phyloP scores from a whole-genome alignment of 1,140 invertebrate genomes.

The Calosoma granatense region DNA sequence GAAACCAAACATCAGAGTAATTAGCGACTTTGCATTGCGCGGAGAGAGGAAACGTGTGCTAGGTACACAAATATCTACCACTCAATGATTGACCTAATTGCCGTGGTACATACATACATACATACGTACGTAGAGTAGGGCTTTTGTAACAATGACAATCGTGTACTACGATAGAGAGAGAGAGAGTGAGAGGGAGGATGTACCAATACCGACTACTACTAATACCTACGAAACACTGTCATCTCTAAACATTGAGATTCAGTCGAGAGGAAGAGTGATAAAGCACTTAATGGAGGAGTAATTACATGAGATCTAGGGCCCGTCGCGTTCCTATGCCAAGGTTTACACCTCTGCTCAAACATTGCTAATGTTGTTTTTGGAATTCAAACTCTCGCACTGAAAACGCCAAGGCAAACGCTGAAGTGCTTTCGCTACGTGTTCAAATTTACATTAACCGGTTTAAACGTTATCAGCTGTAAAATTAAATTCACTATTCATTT shows the following conservation, averaged over 20 bases:
- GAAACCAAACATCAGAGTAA: no score
- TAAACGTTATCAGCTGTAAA: not conserved
- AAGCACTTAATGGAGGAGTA: not conserved
- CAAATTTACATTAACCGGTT: not conserved
- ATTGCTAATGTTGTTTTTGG: not conserved
- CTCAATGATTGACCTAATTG: no score
- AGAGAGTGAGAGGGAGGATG: no score
- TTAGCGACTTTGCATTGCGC: no score
- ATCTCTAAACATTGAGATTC: not conserved
- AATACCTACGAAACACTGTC: not conserved
- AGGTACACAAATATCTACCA: no score
- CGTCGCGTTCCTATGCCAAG: not conserved
- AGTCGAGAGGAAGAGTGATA: not conserved
- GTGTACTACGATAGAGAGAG: no score
- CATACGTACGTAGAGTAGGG: no score
- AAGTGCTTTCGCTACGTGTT: not conserved
- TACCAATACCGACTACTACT: no score
- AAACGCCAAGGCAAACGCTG: not conserved
- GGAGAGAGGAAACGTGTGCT: no score
- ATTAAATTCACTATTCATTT: not conserved
- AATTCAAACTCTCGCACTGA: not conserved
- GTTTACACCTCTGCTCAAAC: not conserved
- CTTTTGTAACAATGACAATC: no score
- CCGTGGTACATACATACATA: no score
- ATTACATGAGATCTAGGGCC: not conserved